These are phyloP conservation scores for Harpegnathos saltator DNA, from an alignment of 1,140 invertebrate species.

Conservation along the genomic window DNA sequence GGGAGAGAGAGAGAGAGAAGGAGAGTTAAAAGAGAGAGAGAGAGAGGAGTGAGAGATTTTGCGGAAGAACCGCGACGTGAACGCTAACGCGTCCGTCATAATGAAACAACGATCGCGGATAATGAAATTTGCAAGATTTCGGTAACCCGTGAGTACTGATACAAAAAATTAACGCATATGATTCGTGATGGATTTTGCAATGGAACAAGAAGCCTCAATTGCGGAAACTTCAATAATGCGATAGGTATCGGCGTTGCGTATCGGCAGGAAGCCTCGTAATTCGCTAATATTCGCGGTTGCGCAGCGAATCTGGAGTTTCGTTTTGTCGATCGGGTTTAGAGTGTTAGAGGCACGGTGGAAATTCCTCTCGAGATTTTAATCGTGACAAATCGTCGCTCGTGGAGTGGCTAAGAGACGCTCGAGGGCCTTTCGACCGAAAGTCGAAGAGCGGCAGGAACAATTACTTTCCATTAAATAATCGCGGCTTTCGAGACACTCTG, in stretches of 20 bases:
- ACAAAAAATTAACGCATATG: neutral
- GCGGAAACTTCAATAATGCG: slow-evolving; percentile 7
- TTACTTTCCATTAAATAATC: slow-evolving; percentile 28
- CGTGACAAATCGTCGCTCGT: slow-evolving; percentile 55
- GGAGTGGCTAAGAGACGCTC: slow-evolving; percentile 26
- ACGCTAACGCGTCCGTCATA: neutral
- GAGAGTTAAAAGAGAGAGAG: too few relatives aligned
- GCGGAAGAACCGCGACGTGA: neutral
- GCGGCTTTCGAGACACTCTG: slow-evolving; percentile 23
- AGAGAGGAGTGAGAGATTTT: neutral
- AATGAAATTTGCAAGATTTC: neutral
- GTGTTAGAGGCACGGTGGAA: slow-evolving; percentile 51
- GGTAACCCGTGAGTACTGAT: slow-evolving; percentile 14
- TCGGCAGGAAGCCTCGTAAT: slow-evolving; percentile 64
- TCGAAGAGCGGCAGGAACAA: slow-evolving; percentile 20
- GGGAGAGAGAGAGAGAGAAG: neutral
- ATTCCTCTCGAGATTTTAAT: slow-evolving; percentile 57
- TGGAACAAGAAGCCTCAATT: slow-evolving; percentile 13
- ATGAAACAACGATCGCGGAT: neutral
- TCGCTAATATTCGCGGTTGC: slow-evolving; percentile 7
- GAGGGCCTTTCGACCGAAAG: neutral
- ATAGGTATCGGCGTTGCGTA: neutral
- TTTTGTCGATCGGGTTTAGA: slow-evolving; percentile 64
- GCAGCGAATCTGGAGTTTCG: slow-evolving; percentile 45
- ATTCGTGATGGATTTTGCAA: slow-evolving; percentile 7